Percentiles rank a stretch among this genome's conserved stretches.
Evolutionary conservation across 2,797 vertebrate species (phyloP).

Genomic region (Bradypus variegatus): DNA sequence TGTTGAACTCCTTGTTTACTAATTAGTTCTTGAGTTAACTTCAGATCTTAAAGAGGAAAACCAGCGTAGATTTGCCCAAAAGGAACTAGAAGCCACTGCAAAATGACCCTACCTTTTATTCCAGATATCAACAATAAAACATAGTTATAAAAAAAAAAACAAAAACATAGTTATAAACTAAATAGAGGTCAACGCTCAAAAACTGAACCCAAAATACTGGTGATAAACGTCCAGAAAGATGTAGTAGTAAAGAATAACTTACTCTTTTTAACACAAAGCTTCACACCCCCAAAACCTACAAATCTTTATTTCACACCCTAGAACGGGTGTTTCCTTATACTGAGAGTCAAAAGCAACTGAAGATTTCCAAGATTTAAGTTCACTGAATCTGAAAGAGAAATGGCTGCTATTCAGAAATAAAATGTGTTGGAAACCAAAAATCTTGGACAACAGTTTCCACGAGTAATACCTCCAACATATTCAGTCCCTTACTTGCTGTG

Average conservation of each 20-base stretch:
- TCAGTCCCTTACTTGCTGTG: not conserved
- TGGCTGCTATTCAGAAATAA: not conserved
- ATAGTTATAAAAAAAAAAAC: not conserved
- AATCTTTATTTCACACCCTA: not conserved
- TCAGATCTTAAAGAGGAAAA: not conserved
- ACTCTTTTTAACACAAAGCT: not conserved
- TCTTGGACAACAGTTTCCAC: too few relatives aligned
- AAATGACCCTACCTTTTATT: not conserved
- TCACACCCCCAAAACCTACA: not conserved
- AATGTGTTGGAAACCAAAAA: not conserved
- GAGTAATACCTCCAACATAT: not conserved
- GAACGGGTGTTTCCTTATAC: not conserved
- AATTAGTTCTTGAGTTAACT: conserved; percentile 10
- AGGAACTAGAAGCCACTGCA: not conserved
- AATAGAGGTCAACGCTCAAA: conserved; percentile 5
- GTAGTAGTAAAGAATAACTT: not conserved
- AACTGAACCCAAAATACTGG: not conserved
- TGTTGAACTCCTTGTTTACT: not conserved
- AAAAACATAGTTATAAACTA: not conserved
- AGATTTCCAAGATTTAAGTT: not conserved
- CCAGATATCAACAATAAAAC: conserved; percentile 5
- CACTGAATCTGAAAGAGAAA: not conserved
- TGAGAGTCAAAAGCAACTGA: not conserved
- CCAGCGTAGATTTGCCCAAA: not conserved
- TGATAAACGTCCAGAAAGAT: not conserved